Evolutionary conservation across 2,797 vertebrate species (phyloP), one percentile per base, ranked within the genome.

Genomic region (Knipowitschia caucasica): DNA sequence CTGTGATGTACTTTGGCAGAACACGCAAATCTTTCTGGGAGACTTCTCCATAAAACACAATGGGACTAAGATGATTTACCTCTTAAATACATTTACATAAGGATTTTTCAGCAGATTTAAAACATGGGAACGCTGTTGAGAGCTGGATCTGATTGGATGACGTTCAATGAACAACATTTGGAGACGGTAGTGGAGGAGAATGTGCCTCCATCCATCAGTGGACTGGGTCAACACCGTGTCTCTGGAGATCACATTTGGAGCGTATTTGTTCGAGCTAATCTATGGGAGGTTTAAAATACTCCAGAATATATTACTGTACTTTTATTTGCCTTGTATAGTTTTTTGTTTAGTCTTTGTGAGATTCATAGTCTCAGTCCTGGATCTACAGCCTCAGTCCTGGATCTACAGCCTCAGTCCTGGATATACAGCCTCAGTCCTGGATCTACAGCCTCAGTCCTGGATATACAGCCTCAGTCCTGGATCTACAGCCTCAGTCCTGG

Each of bases 161-260:
- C n/a, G 45, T 59, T 57, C 42, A n/a, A n/a, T n/a, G n/a, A n/a
- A n/a, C n/a, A n/a, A n/a, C n/a, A 31, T 59, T 46, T 55, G 9
- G 47, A 24, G 30, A 38, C 18, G 17, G n/a, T 17, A 38, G 36
- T 3, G 11, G 56, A 50, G 18, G 5, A 25, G 53, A 59, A 26
- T 14, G 44, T 49, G 33, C 51, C 24, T 23, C 25, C 64, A 57
- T 73, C 64, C 61, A 67, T 76, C 69, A 62, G 63, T 9, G 52
- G 56, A 53, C 62, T 59, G 59, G 25, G 75, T 63, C 63, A 75
- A 76, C 54, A 56, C 26, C 15, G 35, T 33, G 12, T 11, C 29
- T 50, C 33, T 35, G 17, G 24, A 7, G 0, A 10, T 5, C 5
- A 9, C 2, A 38, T 1, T 52, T 11, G 2, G 2, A 24, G 44